Evolutionary conservation across 92 coral and sea anemone genomes (phyloP).

Genomic region (Parazoanthus darwini): DNA sequence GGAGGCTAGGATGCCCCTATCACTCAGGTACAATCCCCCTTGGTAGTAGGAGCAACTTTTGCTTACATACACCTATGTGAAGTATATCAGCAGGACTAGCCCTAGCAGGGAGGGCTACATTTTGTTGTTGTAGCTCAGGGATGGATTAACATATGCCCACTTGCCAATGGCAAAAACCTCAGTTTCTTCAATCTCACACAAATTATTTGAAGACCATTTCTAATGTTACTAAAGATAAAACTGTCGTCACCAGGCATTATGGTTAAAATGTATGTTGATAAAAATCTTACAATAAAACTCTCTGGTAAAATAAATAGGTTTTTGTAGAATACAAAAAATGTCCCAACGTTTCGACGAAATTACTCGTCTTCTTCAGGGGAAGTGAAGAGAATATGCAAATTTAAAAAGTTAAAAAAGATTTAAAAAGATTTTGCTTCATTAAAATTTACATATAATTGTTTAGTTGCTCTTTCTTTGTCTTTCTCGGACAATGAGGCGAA

Average conservation of each 20-base stretch:
- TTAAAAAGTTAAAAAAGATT: slow-evolving; percentile 7
- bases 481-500: slow-evolving; percentile 15
- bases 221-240: slow-evolving; percentile 21
- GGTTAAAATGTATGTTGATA: slow-evolving; percentile 27
- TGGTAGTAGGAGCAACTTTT: slow-evolving; percentile 36
- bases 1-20: not conserved
- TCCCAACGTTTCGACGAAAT: slow-evolving; percentile 28
- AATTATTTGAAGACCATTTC: too few relatives aligned
- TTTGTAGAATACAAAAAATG: slow-evolving; percentile 20
- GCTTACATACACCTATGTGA: slow-evolving; percentile 39
- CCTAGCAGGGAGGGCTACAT: slow-evolving; percentile 27
- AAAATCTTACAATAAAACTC: slow-evolving; percentile 30
- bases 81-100: not conserved
- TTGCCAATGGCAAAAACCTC: not conserved
- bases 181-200: not conserved
- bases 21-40: slow-evolving; percentile 15
- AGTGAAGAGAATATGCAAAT: slow-evolving; percentile 21
- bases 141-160: not conserved
- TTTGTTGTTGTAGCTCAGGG: not conserved
- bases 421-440: slow-evolving; percentile 12
- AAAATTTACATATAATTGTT: slow-evolving; percentile 27
- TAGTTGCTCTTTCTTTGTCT: slow-evolving; percentile 20
- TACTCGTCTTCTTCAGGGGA: slow-evolving; percentile 31
- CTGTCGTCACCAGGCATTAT: slow-evolving; percentile 29
- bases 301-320: slow-evolving; percentile 30